A percentile compares a stretch with the other conserved stretches of the same genome.
These are phyloP conservation scores for Corydoras sp. DNA, from an alignment of 2,113 vertebrate species.

Conservation along the genomic window DNA sequence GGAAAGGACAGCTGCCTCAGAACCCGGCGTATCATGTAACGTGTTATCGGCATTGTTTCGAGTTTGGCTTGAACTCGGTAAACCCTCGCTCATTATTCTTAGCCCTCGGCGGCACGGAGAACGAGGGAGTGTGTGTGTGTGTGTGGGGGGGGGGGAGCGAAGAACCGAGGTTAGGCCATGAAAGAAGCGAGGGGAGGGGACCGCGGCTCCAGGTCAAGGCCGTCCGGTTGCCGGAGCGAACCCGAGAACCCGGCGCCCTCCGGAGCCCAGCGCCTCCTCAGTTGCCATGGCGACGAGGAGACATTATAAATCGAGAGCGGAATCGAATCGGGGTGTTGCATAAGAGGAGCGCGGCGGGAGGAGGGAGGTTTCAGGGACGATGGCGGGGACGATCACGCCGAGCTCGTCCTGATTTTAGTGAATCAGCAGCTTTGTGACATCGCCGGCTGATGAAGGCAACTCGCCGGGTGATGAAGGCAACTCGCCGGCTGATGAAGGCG, in stretches of 20 bases:
- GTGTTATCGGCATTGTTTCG: neutral
- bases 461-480: no score
- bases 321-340: neutral
- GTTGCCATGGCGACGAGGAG: conserved; percentile 25
- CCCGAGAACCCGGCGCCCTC: conserved; percentile 19
- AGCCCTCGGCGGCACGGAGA: neutral
- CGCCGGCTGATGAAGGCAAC: no score
- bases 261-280: conserved; percentile 19
- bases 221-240: conserved; percentile 38
- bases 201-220: conserved; percentile 28
- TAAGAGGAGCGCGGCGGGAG: neutral
- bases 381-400: neutral
- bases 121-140: no score
- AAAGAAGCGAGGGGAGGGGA: neutral
- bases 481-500: no score
- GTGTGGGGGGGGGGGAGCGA: neutral
- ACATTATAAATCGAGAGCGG: neutral
- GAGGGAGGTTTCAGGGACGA: neutral
- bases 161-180: conserved; percentile 12
- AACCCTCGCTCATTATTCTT: neutral
- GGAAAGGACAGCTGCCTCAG: no score
- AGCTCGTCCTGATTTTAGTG: no score
- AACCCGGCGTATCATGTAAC: neutral
- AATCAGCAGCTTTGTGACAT: no score
- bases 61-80: neutral